phyloP scores from a whole-genome alignment of 2,888 invertebrate species.

The Epirrhoe alternata region DNA sequence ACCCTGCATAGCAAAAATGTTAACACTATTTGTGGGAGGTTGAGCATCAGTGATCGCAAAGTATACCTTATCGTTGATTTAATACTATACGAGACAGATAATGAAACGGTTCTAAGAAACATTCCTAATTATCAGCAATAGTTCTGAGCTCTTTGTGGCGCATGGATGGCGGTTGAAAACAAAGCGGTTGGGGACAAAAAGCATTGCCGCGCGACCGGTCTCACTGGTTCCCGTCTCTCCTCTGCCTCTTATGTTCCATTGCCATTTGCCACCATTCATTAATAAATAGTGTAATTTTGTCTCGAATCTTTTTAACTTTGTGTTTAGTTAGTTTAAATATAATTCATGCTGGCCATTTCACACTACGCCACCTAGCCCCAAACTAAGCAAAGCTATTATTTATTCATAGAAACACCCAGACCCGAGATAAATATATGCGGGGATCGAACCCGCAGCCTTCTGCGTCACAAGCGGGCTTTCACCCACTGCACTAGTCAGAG shows the following conservation, averaged over 20 bases:
- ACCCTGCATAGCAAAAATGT: not conserved
- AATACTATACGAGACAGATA: not conserved
- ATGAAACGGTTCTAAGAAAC: not conserved
- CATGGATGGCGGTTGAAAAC: slow-evolving; percentile 22
- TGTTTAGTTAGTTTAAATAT: no score
- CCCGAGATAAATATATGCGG: no score
- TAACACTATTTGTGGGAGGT: not conserved
- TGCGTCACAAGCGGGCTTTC: no score
- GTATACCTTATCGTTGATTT: not conserved
- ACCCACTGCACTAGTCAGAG: no score
- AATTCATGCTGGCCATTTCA: no score
- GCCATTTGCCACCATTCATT: slow-evolving; percentile 49
- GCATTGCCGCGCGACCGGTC: slow-evolving; percentile 66
- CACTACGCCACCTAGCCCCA: no score
- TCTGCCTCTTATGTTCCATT: slow-evolving; percentile 43
- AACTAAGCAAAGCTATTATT: no score
- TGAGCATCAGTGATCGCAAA: not conserved
- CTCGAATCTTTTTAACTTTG: not conserved
- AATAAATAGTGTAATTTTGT: slow-evolving; percentile 42
- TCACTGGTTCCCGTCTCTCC: slow-evolving; percentile 62
- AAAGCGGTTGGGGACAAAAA: slow-evolving; percentile 61
- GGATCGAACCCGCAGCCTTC: no score
- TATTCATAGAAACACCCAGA: no score
- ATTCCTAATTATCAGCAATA: not conserved
- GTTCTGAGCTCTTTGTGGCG: slow-evolving; percentile 6